phyloP scores from a whole-genome alignment of 2,888 invertebrate species.

The Troides helena region DNA sequence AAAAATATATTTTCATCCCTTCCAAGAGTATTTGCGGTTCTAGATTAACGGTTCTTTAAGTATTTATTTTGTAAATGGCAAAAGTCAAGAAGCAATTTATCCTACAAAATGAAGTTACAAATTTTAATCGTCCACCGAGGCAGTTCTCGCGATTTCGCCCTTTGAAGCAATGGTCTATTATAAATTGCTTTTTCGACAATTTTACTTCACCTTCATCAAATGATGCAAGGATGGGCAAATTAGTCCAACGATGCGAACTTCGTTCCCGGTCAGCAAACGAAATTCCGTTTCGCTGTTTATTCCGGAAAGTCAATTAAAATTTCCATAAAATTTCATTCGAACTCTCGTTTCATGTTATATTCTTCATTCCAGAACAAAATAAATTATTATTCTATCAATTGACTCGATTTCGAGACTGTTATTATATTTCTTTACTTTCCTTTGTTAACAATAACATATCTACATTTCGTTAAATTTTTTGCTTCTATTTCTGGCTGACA shows the following conservation, averaged over 20 bases:
- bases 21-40: conserved; percentile 61
- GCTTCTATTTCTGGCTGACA: background rate
- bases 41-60: conserved; percentile 56
- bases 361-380: conserved; percentile 18
- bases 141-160: conserved; percentile 57
- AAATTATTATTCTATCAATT: conserved; percentile 22
- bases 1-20: conserved; percentile 29
- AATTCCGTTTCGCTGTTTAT: conserved; percentile 26
- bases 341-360: conserved; percentile 10
- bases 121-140: conserved; percentile 69
- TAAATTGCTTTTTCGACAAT: conserved; percentile 71
- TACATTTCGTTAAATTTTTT: background rate
- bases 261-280: conserved; percentile 30
- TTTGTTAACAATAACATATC: background rate
- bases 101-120: conserved; percentile 72
- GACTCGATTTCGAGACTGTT: conserved; percentile 8
- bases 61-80: conserved; percentile 69
- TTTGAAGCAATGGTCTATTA: conserved; percentile 67
- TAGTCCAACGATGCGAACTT: conserved; percentile 31
- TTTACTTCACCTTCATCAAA: conserved; percentile 44
- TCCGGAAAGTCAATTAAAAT: conserved; percentile 28
- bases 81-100: conserved; percentile 76
- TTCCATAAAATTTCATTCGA: conserved; percentile 24
- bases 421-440: background rate
- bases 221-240: conserved; percentile 37